These are phyloP conservation scores for Morone saxatilis DNA, from an alignment of 2,113 vertebrate genomes.

Conservation along the genomic window DNA sequence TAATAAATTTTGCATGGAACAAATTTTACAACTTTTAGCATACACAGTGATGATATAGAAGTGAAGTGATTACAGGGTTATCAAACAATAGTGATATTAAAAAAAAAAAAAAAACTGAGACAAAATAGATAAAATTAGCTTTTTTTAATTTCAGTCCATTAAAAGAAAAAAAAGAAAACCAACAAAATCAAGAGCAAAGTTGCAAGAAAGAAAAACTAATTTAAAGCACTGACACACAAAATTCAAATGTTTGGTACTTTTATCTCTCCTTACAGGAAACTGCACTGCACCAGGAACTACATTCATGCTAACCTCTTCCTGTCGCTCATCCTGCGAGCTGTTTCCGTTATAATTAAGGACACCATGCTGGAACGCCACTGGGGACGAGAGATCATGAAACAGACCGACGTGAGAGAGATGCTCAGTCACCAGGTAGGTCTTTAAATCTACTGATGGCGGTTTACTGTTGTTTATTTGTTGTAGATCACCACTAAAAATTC, in stretches of 20 bases:
- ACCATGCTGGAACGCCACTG: constrained; percentile 85
- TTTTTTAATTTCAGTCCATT: too few relatives aligned
- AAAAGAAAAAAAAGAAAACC: background rate
- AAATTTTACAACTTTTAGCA: background rate
- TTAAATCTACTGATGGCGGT: background rate
- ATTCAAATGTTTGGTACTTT: background rate
- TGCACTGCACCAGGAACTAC: constrained; percentile 88
- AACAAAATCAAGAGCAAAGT: background rate
- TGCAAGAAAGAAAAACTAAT: background rate
- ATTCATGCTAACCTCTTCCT: constrained; percentile 86
- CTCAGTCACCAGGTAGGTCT: constrained; percentile 82
- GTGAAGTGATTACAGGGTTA: too few relatives aligned
- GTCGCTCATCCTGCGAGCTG: constrained; percentile 88
- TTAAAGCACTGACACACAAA: background rate
- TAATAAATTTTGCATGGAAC: background rate
- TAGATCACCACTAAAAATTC: background rate
- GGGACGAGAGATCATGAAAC: constrained; percentile 80
- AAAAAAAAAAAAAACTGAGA: background rate
- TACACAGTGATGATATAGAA: background rate
- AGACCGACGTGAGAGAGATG: constrained; percentile 83
- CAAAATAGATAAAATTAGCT: background rate
- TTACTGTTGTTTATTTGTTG: background rate
- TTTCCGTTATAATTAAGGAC: constrained; percentile 87
- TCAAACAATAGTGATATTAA: background rate
- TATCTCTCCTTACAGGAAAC: constrained; percentile 79